Evolutionary conservation across 2,113 vertebrate genomes (phyloP).

Genomic region (Halichoerus grypus): DNA sequence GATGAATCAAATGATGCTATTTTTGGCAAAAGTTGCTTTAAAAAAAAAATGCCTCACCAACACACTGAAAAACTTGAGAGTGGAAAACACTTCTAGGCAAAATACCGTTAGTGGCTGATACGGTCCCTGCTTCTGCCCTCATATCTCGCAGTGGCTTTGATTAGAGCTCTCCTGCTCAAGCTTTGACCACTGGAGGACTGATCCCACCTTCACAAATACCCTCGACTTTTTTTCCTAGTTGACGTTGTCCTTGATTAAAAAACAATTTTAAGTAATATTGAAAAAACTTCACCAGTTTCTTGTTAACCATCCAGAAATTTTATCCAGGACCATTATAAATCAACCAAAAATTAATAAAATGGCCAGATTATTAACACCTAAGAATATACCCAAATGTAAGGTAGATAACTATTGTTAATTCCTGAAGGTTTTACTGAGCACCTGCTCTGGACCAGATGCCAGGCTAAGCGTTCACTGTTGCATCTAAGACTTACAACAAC

Average conservation of each 20-base stretch:
- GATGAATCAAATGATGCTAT: conserved; percentile 67
- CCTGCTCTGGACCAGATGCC: not conserved
- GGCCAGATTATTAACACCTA: not conserved
- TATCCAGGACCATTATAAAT: not conserved
- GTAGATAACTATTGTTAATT: conserved; percentile 1
- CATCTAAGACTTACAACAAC: not conserved
- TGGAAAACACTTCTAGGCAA: conserved; percentile 54
- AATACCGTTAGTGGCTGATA: conserved; percentile 19
- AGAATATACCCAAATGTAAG: not conserved
- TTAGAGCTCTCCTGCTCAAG: not conserved
- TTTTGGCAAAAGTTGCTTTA: conserved; percentile 57
- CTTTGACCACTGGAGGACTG: not conserved
- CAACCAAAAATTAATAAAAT: not conserved
- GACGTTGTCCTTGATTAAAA: conserved; percentile 18
- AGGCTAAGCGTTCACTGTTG: not conserved
- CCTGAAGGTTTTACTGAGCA: not conserved
- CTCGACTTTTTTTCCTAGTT: not conserved
- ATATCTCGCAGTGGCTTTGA: not conserved
- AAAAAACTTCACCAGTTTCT: not conserved
- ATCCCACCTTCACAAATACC: not conserved
- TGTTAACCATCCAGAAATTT: not conserved
- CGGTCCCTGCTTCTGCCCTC: not conserved
- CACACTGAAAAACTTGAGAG: not conserved
- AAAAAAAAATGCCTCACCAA: not conserved
- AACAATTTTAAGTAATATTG: not conserved